These are phyloP conservation scores for Ostrea denselamellosa DNA, from an alignment of 1,140 invertebrate species.

Conservation along the genomic window DNA sequence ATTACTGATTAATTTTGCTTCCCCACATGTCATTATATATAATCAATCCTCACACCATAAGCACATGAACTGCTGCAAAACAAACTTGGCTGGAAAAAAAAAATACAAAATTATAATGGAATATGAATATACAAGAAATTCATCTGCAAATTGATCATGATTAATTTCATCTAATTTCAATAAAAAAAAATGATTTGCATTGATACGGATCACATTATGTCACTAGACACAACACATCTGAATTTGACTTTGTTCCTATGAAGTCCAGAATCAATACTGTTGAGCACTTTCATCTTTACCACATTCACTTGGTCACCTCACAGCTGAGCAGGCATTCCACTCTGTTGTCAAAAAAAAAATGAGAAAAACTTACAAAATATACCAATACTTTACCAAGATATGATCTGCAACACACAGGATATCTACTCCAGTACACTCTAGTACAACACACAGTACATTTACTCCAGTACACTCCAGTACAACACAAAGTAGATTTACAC, in stretches of 20 bases:
- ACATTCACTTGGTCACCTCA: background rate
- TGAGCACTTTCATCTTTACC: background rate
- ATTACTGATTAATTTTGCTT: too few relatives aligned
- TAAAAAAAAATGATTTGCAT: background rate
- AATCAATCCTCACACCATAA: too few relatives aligned
- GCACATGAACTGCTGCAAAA: too few relatives aligned
- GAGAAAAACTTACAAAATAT: too few relatives aligned
- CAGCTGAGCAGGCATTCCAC: background rate
- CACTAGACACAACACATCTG: background rate
- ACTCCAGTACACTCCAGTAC: too few relatives aligned
- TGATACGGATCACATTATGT: background rate
- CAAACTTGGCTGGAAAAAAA: too few relatives aligned
- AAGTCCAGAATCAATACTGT: background rate
- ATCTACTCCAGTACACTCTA: too few relatives aligned
- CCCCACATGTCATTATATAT: too few relatives aligned
- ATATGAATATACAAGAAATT: background rate
- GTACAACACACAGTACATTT: too few relatives aligned
- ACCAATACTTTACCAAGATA: too few relatives aligned
- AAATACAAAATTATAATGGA: background rate
- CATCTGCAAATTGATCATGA: background rate
- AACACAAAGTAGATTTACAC: too few relatives aligned
- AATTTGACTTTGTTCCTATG: background rate
- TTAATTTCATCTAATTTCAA: background rate
- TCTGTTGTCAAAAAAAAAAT: background rate
- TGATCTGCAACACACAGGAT: too few relatives aligned